A percentile compares a stretch with the other conserved stretches of the same genome.
Evolutionary conservation across 2,888 invertebrate species (phyloP).

Genomic region (Odontocolon sp.): DNA sequence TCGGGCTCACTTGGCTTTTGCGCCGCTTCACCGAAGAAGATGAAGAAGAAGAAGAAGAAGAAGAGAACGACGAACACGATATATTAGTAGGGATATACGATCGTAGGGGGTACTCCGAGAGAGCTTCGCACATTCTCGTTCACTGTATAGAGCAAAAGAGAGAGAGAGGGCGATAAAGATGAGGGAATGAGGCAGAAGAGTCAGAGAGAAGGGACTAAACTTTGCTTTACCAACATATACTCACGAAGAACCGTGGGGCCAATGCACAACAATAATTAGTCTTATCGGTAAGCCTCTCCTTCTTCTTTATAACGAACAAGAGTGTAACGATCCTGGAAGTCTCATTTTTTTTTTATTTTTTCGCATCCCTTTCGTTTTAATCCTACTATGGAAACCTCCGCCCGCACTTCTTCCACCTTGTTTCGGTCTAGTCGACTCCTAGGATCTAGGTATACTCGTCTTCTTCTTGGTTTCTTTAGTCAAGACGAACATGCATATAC

Average conservation of each 20-base stretch:
- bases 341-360: slow-evolving; percentile 27
- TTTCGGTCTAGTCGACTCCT: neutral
- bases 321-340: slow-evolving; percentile 60
- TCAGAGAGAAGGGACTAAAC: neutral
- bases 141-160: slow-evolving; percentile 5
- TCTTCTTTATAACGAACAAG: slow-evolving; percentile 56
- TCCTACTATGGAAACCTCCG: slow-evolving; percentile 5
- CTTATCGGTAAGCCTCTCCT: slow-evolving; percentile 67
- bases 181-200: slow-evolving; percentile 15
- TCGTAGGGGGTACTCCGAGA: slow-evolving; percentile 38
- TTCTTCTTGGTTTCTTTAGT: slow-evolving; percentile 42
- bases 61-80: slow-evolving; percentile 61
- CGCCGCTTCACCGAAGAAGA: slow-evolving; percentile 28
- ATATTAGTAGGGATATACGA: slow-evolving; percentile 66
- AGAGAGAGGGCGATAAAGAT: slow-evolving; percentile 20
- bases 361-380: slow-evolving; percentile 17
- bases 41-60: slow-evolving; percentile 37
- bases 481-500: slow-evolving; percentile 59
- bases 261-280: slow-evolving; percentile 74
- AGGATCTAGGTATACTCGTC: neutral
- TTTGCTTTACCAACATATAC: slow-evolving; percentile 7
- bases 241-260: slow-evolving; percentile 5
- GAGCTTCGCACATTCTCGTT: slow-evolving; percentile 26
- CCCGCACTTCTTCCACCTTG: slow-evolving; percentile 18
- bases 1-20: slow-evolving; percentile 55